Conservation (phyloP, 1,140 invertebrate species). For the Procambarus virginalis region DNA sequence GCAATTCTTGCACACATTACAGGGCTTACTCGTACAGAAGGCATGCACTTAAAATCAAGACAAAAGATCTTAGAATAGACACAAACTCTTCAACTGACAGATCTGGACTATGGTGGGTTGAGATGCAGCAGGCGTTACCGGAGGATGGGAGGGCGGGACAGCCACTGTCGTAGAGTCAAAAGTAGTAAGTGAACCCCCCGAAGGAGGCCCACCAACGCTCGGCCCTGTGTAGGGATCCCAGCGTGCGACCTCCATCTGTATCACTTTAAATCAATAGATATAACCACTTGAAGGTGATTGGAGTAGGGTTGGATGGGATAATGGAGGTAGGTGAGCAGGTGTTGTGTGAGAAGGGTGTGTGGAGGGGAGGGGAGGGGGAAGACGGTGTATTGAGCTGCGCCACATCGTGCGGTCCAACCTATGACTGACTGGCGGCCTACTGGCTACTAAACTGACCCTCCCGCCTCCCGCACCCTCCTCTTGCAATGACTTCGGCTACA, state of each 20-base stretch:
- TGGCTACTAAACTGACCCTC: conserved; percentile 33
- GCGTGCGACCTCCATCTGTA: neutral
- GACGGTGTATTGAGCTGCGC: conserved; percentile 37
- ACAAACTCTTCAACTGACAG: too few relatives aligned
- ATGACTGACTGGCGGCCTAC: conserved; percentile 34
- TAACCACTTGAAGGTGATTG: neutral
- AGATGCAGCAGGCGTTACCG: neutral
- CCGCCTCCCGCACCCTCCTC: neutral
- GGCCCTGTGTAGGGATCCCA: too few relatives aligned
- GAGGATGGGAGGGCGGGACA: too few relatives aligned
- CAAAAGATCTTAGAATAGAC: too few relatives aligned
- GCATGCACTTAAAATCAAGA: too few relatives aligned
- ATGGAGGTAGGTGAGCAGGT: conserved; percentile 15
- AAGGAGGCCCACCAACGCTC: too few relatives aligned
- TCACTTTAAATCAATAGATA: neutral
- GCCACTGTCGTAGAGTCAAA: neutral
- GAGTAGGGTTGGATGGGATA: neutral
- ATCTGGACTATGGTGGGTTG: too few relatives aligned
- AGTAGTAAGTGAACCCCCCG: neutral
- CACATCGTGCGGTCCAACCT: conserved; percentile 27
- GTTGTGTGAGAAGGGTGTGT: neutral
- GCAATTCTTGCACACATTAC: too few relatives aligned
- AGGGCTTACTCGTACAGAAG: too few relatives aligned
- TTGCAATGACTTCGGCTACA: conserved; percentile 13
- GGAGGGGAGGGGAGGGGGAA: conserved; percentile 16